Conservation (phyloP, 1,140 invertebrate genomes). For the Patella vulgata region DNA sequence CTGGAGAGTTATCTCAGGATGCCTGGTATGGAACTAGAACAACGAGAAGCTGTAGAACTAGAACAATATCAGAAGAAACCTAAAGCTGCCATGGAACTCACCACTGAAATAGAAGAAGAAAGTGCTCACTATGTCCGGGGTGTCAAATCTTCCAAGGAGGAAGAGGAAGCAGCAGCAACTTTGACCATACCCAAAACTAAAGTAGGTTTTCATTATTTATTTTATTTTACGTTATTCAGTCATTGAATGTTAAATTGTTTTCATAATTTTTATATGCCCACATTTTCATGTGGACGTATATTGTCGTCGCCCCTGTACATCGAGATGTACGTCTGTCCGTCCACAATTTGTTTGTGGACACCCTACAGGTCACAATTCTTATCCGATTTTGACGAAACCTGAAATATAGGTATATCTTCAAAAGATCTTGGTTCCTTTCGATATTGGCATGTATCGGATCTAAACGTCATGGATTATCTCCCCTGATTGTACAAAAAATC, state of each 20-base stretch:
- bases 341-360: no score
- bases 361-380: no score
- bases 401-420: no score
- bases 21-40: constrained; percentile 35
- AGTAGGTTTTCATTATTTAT: constrained; percentile 24
- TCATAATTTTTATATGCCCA: no score
- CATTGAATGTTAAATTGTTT: neutral
- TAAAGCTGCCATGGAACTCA: constrained; percentile 24
- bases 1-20: constrained; percentile 40
- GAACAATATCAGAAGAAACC: constrained; percentile 31
- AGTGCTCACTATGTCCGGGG: constrained; percentile 40
- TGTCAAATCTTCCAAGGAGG: constrained; percentile 29
- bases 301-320: no score
- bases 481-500: no score
- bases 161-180: constrained; percentile 44
- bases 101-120: constrained; percentile 39
- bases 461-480: no score
- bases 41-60: constrained; percentile 36
- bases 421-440: no score
- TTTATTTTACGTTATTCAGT: neutral
- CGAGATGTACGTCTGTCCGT: no score
- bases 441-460: no score
- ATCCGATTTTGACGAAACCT: no score
- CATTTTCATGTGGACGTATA: no score
- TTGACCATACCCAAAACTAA: constrained; percentile 56